Percentiles rank a stretch among this genome's conserved stretches.
Evolutionary conservation across 2,113 vertebrate genomes (phyloP).

Genomic region (Saccopteryx bilineata): DNA sequence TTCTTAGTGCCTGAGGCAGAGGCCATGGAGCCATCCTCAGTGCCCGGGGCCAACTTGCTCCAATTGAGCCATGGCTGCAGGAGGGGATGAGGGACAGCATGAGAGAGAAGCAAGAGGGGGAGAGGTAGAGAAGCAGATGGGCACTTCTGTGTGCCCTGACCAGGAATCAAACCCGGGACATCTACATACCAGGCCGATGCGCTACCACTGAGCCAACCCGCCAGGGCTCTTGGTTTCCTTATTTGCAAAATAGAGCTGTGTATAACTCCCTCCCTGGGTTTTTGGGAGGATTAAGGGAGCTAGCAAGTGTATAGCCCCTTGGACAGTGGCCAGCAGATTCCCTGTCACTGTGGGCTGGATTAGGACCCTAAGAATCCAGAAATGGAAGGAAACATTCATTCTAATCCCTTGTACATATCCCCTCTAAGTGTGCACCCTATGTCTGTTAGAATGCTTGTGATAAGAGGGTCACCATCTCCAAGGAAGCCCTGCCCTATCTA

Average conservation of each 20-base stretch:
- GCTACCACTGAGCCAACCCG: too few relatives aligned
- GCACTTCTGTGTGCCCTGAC: too few relatives aligned
- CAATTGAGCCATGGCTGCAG: too few relatives aligned
- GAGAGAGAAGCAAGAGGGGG: too few relatives aligned
- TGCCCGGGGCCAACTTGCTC: too few relatives aligned
- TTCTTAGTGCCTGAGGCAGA: too few relatives aligned
- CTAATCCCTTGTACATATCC: background rate
- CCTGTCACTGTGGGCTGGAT: background rate
- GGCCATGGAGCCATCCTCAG: too few relatives aligned
- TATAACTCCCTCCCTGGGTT: background rate
- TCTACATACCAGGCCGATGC: too few relatives aligned
- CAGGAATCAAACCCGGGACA: too few relatives aligned
- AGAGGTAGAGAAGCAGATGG: too few relatives aligned
- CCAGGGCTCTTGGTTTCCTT: background rate
- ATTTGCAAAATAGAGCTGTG: background rate
- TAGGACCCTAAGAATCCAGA: background rate
- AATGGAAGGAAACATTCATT: background rate
- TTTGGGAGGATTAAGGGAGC: background rate
- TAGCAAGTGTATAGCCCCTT: too few relatives aligned
- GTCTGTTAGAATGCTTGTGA: slow-evolving; percentile 37
- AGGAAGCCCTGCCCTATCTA: background rate
- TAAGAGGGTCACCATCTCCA: background rate
- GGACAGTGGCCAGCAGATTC: background rate
- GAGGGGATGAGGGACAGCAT: too few relatives aligned
- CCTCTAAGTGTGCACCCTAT: background rate